phyloP scores from a whole-genome alignment of 1,140 invertebrate species.

The Drosophila pseudoananassae region DNA sequence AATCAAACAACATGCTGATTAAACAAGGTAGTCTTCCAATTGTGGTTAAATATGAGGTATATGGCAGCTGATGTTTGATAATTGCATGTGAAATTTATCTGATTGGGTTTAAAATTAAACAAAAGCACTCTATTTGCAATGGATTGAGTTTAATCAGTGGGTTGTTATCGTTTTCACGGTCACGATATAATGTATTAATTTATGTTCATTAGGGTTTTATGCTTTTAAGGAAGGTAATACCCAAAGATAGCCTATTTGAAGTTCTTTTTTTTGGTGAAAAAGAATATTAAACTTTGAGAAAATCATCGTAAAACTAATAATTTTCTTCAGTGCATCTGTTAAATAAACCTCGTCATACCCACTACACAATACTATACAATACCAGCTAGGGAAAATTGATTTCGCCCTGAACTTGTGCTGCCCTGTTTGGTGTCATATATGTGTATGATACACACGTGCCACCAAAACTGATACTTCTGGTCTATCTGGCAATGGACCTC shows the following conservation, averaged over 20 bases:
- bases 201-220: not conserved
- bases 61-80: slow-evolving; percentile 25
- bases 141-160: not conserved
- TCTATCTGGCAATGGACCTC: slow-evolving; percentile 1
- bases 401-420: slow-evolving; percentile 73
- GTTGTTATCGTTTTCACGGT: not conserved
- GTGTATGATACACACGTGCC: slow-evolving; percentile 37
- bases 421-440: slow-evolving; percentile 22
- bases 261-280: not conserved
- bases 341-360: not conserved
- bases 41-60: slow-evolving; percentile 6
- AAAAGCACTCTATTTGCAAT: slow-evolving; percentile 27
- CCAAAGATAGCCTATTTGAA: not conserved
- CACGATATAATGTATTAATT: not conserved
- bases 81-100: slow-evolving; percentile 43
- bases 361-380: slow-evolving; percentile 4
- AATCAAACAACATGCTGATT: slow-evolving; percentile 36
- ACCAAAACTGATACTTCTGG: slow-evolving; percentile 11
- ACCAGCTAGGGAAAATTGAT: slow-evolving; percentile 57
- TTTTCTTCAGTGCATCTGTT: slow-evolving; percentile 13
- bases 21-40: slow-evolving; percentile 20
- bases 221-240: not conserved
- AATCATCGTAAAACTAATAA: no score
- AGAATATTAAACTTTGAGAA: no score
- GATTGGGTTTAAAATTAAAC: slow-evolving; percentile 42